These are phyloP conservation scores for Phaenicophaeus curvirostris DNA, from an alignment of 2,797 vertebrate species.

Conservation along the genomic window DNA sequence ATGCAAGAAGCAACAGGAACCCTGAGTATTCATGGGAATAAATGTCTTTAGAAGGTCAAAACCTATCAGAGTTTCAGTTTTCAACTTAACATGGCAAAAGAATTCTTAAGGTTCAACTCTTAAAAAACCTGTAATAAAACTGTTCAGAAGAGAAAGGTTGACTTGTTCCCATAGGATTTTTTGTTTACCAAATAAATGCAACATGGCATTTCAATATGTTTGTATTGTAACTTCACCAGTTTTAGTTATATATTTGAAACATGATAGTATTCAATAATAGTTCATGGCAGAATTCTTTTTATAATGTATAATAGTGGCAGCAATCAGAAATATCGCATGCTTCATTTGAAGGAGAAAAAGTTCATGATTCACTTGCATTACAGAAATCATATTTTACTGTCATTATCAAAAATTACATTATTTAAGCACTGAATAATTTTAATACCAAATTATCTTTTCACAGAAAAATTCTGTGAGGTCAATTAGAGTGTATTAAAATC, in stretches of 20 bases:
- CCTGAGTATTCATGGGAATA: not conserved
- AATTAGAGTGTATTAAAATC: slow-evolving; percentile 65
- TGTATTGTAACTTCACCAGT: not conserved
- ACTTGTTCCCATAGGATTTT: slow-evolving; percentile 46
- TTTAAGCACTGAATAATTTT: slow-evolving; percentile 69
- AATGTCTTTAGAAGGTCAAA: slow-evolving; percentile 2
- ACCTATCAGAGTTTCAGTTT: not conserved
- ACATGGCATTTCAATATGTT: not conserved
- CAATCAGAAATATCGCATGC: slow-evolving; percentile 51
- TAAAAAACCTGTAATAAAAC: slow-evolving; percentile 59
- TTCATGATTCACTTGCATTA: slow-evolving; percentile 54
- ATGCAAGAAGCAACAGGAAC: not conserved
- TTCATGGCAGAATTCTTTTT: slow-evolving; percentile 7
- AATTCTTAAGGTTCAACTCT: slow-evolving; percentile 44
- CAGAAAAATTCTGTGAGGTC: slow-evolving; percentile 40
- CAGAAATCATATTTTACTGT: slow-evolving; percentile 62
- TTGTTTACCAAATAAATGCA: slow-evolving; percentile 66
- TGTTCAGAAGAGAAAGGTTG: slow-evolving; percentile 55
- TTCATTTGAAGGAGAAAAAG: slow-evolving; percentile 69
- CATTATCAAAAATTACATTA: slow-evolving; percentile 71
- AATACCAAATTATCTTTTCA: slow-evolving; percentile 71
- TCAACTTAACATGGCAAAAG: not conserved
- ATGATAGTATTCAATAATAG: slow-evolving; percentile 54
- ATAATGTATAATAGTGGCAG: slow-evolving; percentile 1
- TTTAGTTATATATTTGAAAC: slow-evolving; percentile 58